These are phyloP conservation scores for Heliconius aoede DNA, from an alignment of 2,888 invertebrate species.

Conservation along the genomic window DNA sequence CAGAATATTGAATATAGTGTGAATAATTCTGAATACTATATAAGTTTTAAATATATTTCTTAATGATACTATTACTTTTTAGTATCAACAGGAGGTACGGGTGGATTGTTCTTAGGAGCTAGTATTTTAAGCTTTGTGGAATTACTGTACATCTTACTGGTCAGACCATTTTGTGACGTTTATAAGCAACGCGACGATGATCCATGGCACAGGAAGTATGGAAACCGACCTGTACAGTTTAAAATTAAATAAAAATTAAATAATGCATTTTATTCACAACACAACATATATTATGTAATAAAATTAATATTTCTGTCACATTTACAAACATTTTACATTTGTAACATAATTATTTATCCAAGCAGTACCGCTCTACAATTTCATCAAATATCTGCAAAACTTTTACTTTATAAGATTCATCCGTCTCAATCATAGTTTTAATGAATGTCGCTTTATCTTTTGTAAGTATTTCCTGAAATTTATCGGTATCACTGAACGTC, in stretches of 20 bases:
- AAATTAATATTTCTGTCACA: background rate
- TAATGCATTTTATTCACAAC: background rate
- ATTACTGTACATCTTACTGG: conserved; percentile 83
- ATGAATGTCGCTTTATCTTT: conserved; percentile 82
- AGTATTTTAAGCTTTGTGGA: conserved; percentile 87
- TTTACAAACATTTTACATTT: background rate
- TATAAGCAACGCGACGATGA: conserved; percentile 74
- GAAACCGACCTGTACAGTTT: conserved; percentile 64
- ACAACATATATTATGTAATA: background rate
- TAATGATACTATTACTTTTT: conserved; percentile 28
- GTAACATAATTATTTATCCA: conserved; percentile 36
- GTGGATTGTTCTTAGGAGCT: conserved; percentile 86
- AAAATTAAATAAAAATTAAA: conserved; percentile 16
- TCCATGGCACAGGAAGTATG: conserved; percentile 72
- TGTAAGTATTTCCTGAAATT: conserved; percentile 82
- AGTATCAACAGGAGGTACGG: conserved; percentile 87
- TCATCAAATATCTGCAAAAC: conserved; percentile 82
- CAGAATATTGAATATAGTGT: background rate
- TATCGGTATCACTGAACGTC: conserved; percentile 73
- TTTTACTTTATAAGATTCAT: conserved; percentile 76
- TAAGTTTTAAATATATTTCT: background rate
- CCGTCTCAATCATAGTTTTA: conserved; percentile 78
- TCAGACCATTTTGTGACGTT: conserved; percentile 75
- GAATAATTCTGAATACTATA: background rate
- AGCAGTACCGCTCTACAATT: conserved; percentile 77